Evolutionary conservation across 2,113 vertebrate genomes (phyloP).

Genomic region (Craseonycteris thonglongyai): DNA sequence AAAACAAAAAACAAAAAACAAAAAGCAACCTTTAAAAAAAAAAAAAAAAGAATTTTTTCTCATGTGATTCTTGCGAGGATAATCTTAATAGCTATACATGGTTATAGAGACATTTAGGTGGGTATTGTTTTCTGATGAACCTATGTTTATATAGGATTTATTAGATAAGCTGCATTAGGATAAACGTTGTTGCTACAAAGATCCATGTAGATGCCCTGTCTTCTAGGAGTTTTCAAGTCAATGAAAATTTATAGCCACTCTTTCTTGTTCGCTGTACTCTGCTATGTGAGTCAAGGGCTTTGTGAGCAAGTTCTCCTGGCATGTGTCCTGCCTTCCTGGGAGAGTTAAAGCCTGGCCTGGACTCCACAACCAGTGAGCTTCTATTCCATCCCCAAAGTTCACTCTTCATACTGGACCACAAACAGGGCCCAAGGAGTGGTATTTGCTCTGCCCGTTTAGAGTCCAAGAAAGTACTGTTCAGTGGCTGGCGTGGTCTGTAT

Average conservation of each 20-base stretch:
- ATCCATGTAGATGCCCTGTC: not conserved
- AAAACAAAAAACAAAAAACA: too few relatives aligned
- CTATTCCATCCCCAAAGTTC: not conserved
- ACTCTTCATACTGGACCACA: constrained; percentile 23
- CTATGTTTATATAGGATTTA: not conserved
- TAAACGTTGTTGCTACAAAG: not conserved
- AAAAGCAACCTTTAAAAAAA: too few relatives aligned
- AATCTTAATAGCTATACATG: not conserved
- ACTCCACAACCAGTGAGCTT: not conserved
- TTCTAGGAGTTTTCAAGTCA: not conserved
- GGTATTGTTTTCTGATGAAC: not conserved
- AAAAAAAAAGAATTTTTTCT: too few relatives aligned
- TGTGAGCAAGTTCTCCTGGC: not conserved
- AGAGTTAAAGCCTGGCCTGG: not conserved
- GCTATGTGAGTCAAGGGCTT: not conserved
- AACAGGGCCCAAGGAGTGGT: not conserved
- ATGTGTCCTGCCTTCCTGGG: not conserved
- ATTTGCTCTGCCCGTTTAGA: not conserved
- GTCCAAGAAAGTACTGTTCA: not conserved
- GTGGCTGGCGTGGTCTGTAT: constrained; percentile 16
- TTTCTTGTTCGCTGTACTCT: not conserved
- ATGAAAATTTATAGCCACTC: not conserved
- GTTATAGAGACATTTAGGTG: not conserved
- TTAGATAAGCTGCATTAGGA: not conserved
- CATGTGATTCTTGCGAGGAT: not conserved